Percentiles rank a stretch among this genome's conserved stretches.
Conservation (phyloP, 2,888 invertebrate species). For the Stegophylla sp. region DNA sequence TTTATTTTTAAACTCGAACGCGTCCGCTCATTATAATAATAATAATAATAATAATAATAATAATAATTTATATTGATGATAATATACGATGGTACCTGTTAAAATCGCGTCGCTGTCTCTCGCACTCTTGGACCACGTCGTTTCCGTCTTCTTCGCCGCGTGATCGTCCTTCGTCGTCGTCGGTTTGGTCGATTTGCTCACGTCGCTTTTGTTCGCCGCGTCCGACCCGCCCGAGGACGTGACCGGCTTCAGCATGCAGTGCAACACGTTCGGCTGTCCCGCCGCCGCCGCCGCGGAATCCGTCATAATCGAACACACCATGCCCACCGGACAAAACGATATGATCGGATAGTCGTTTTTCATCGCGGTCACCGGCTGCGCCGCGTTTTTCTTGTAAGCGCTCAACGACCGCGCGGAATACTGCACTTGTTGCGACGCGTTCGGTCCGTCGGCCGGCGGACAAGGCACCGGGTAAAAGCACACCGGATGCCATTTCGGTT, state of each 20-base stretch:
- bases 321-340: constrained; percentile 2
- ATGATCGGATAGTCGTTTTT: constrained; percentile 34
- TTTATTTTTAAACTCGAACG: too few species aligned
- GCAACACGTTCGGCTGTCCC: constrained; percentile 8
- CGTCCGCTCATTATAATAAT: too few species aligned
- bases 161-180: too few species aligned
- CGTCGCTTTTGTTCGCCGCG: not conserved
- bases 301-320: not conserved
- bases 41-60: too few species aligned
- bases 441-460: not conserved
- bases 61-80: too few species aligned
- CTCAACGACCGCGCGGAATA: constrained; percentile 42
- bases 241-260: constrained; percentile 9
- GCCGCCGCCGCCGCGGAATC: constrained; percentile 14
- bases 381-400: constrained; percentile 5
- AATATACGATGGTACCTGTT: constrained; percentile 36
- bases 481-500: constrained; percentile 13
- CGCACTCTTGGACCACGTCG: not conserved
- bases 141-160: not conserved
- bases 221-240: not conserved
- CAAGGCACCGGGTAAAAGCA: constrained; percentile 39
- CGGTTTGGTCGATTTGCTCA: not conserved
- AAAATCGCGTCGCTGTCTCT: constrained; percentile 18
- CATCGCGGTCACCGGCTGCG: not conserved
- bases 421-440: constrained; percentile 21